Base-by-base conservation (phyloP, 2,888 invertebrate species). In the Hecatera dysodea region DNA sequence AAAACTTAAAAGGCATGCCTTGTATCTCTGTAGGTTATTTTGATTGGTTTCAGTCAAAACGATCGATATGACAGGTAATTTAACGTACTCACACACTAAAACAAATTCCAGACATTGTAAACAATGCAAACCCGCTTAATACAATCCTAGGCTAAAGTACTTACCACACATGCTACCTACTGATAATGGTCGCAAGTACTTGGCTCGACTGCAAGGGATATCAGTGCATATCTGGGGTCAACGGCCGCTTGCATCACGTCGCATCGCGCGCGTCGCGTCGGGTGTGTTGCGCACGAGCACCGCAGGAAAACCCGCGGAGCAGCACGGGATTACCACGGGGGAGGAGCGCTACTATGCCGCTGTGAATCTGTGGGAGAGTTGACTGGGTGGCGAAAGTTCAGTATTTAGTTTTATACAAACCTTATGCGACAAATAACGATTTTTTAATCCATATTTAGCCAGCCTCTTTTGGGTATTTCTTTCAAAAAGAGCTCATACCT, bases 191-290 rank as follows among this genome's bases (percentile, higher is more conserved):
- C 59, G 19, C 52, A 57, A 76, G 82, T 81, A 81, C 69, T 83
- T 83, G 83, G 83, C 84, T 73, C 75, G 50, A 19, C 56, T 68
- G 59, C 83, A 63, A 78, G 72, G 68, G 70, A 72, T 82, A 83
- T 80, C 80, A 70, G 62, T 77, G 80, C 72, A 80, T 83, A 82
- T 82, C 82, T 83, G 53, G 69, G 82, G 72, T 83, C 84, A 67
- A 53, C 59, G 75, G 55, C 83, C 84, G 71, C 65, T 81, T 83
- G 83, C 84, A 83, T 66, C 80, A 82, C 61, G 70, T 65, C 64
- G 80, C 80, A 48, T 67, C 67, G 72, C 56, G 75, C 24, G 75
- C 24, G 68, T 69, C n/a, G 73, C 55, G 42, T 61, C n/a, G n/a
- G n/a, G n/a, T n/a, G n/a, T n/a, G n/a, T n/a, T n/a, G n/a, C 60